phyloP scores from a whole-genome alignment of 2,797 vertebrate species.

The Chelmon rostratus region DNA sequence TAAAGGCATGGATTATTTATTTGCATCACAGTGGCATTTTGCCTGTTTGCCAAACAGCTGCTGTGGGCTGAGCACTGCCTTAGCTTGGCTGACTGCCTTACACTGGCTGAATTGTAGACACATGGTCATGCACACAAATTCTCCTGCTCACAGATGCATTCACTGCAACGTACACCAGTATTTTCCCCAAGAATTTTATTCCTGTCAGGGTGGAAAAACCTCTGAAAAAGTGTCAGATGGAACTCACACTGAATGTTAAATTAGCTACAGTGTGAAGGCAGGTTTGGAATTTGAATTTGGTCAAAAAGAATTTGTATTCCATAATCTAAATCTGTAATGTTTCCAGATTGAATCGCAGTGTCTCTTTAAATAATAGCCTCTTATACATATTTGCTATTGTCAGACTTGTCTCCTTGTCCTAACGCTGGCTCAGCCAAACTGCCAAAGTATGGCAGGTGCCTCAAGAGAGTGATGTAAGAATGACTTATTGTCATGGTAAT shows the following conservation, averaged over 20 bases:
- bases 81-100: slow-evolving; percentile 53
- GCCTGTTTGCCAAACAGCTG: slow-evolving; percentile 73
- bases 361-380: slow-evolving; percentile 3
- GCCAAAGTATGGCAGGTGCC: slow-evolving; percentile 29
- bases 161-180: slow-evolving; percentile 20
- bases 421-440: neutral
- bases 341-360: neutral
- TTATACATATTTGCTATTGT: neutral
- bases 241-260: slow-evolving; percentile 33
- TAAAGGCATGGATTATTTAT: slow-evolving; percentile 81
- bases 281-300: slow-evolving; percentile 17
- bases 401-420: slow-evolving; percentile 7
- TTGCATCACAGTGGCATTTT: slow-evolving; percentile 72
- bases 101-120: slow-evolving; percentile 45
- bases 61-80: slow-evolving; percentile 51
- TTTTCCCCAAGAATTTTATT: slow-evolving; percentile 34
- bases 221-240: slow-evolving; percentile 14
- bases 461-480: slow-evolving; percentile 42
- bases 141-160: slow-evolving; percentile 24
- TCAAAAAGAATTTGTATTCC: neutral
- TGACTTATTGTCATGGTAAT: slow-evolving; percentile 44
- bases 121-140: slow-evolving; percentile 47
- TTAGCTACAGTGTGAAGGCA: slow-evolving; percentile 4
- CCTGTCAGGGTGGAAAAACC: slow-evolving; percentile 24
- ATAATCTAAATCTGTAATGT: slow-evolving; percentile 7